phyloP scores from a whole-genome alignment of 1,140 invertebrate genomes.

The Cydia pomonella region DNA sequence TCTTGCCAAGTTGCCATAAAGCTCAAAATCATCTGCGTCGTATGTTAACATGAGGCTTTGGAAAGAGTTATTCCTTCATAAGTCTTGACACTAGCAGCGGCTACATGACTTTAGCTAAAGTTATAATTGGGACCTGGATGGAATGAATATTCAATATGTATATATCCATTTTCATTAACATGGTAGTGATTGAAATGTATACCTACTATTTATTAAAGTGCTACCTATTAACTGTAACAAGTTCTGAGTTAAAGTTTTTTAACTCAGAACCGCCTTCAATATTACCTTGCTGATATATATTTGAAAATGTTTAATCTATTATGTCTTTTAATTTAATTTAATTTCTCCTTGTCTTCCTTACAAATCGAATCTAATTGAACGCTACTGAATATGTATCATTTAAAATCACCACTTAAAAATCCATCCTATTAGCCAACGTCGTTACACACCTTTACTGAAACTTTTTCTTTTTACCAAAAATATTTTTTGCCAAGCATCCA shows the following conservation, averaged over 20 bases:
- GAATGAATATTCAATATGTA: slow-evolving; percentile 1
- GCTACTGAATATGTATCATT: too few species aligned
- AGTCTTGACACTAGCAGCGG: neutral
- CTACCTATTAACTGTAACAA: neutral
- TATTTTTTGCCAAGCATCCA: too few species aligned
- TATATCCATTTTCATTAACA: slow-evolving; percentile 4
- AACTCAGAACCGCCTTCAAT: neutral
- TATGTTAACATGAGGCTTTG: too few species aligned
- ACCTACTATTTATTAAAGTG: slow-evolving; percentile 6
- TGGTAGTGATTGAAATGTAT: neutral
- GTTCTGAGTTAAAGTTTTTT: neutral
- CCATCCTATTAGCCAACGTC: too few species aligned
- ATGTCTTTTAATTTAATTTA: too few species aligned
- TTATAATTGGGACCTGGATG: neutral
- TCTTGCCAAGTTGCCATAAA: neutral
- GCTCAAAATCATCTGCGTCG: neutral
- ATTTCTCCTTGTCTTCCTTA: too few species aligned
- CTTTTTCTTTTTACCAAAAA: too few species aligned
- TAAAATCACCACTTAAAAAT: too few species aligned
- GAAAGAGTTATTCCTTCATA: neutral
- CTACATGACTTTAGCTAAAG: slow-evolving; percentile 1
- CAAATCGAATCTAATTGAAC: too few species aligned
- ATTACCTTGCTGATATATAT: neutral
- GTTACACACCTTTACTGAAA: too few species aligned
- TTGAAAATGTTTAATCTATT: too few species aligned